These are phyloP conservation scores for Trachelus stipa DNA, from an alignment of 2,888 invertebrate genomes.

Conservation along the genomic window DNA sequence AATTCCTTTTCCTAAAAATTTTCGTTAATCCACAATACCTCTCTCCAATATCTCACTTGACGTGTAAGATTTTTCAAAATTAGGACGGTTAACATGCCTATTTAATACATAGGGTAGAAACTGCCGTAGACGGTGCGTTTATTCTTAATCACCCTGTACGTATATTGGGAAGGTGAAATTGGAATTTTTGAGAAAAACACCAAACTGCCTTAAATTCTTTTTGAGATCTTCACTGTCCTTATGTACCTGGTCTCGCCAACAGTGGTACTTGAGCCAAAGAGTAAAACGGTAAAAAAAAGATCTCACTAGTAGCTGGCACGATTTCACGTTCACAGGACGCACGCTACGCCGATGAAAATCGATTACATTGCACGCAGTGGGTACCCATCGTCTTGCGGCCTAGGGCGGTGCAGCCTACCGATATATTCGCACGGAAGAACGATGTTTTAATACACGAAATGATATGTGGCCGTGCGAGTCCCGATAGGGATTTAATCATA, in stretches of 20 bases:
- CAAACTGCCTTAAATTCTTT: background rate
- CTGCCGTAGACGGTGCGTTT: background rate
- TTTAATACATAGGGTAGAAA: background rate
- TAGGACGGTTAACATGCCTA: too few relatives aligned
- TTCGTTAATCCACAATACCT: background rate
- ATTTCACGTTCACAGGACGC: background rate
- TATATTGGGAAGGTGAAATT: background rate
- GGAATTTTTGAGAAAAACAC: background rate
- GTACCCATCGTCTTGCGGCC: background rate
- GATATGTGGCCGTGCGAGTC: background rate
- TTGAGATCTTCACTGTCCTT: background rate
- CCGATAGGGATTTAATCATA: background rate
- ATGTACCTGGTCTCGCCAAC: background rate
- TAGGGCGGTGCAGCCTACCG: background rate
- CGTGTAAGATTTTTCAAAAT: background rate
- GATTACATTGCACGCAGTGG: background rate
- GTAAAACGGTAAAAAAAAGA: background rate
- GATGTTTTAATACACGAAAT: background rate
- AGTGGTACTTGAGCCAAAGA: background rate
- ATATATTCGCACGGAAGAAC: background rate
- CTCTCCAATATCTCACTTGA: background rate
- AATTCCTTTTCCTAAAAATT: background rate
- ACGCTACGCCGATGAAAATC: background rate
- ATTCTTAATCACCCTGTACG: background rate
- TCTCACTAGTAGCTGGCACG: background rate